Conservation (phyloP, 2,888 invertebrate genomes). For the Formica aserva region DNA sequence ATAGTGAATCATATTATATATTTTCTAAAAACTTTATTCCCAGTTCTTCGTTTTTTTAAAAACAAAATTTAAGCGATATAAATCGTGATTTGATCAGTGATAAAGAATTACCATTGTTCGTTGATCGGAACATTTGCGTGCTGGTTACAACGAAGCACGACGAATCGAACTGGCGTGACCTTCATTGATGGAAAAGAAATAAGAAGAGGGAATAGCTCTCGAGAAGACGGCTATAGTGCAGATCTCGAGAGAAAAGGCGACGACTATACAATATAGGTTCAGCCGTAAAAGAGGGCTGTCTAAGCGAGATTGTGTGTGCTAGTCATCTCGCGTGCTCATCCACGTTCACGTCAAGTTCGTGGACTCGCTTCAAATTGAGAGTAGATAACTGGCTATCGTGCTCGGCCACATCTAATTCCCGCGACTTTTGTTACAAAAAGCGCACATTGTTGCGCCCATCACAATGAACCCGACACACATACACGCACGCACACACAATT, state of each 20-base stretch:
- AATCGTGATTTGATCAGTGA: slow-evolving; percentile 10
- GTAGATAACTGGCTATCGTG: slow-evolving; percentile 36
- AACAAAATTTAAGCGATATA: background rate
- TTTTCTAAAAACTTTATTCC: too few species aligned
- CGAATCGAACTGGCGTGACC: slow-evolving; percentile 30
- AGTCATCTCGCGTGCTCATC: slow-evolving; percentile 3
- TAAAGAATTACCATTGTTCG: background rate
- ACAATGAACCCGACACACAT: background rate
- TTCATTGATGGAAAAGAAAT: slow-evolving; percentile 16
- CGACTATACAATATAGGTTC: slow-evolving; percentile 2
- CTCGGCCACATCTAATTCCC: slow-evolving; percentile 34
- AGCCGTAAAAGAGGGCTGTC: slow-evolving; percentile 3
- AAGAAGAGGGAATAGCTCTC: slow-evolving; percentile 13
- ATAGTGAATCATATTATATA: too few species aligned
- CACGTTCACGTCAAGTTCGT: background rate
- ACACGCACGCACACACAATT: background rate
- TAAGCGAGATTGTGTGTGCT: slow-evolving; percentile 4
- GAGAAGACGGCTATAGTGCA: slow-evolving; percentile 4
- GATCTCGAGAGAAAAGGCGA: slow-evolving; percentile 17
- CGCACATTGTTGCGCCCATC: slow-evolving; percentile 36
- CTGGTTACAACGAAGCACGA: slow-evolving; percentile 28
- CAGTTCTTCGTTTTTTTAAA: background rate
- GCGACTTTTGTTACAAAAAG: slow-evolving; percentile 45
- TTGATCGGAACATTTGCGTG: slow-evolving; percentile 1
- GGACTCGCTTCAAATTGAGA: slow-evolving; percentile 29